Base-by-base conservation (phyloP, 2,797 vertebrate species). In the Pangasius krempfi region DNA sequence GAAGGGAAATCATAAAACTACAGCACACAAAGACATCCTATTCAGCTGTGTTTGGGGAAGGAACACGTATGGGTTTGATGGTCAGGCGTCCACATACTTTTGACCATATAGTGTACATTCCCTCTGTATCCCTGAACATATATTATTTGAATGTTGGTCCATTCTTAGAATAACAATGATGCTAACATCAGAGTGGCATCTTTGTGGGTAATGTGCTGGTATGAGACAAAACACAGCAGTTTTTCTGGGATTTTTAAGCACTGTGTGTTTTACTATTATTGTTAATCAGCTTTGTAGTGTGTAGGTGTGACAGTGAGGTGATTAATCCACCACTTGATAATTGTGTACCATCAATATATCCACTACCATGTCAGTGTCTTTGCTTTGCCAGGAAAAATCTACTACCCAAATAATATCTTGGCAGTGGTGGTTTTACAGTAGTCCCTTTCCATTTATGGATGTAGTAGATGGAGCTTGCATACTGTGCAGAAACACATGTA, bases 321-420 rank as follows among this genome's bases (percentile, higher is more conserved):
- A 83, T 13, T 83, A 64, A 83, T 64, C 37, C 58, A 62, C 58
- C 33, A 16, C 12, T 44, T n/a, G 56, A 18, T n/a, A n/a, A 83
- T 47, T 62, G 80, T 81, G 4, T 44, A 83, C 37, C 80, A 82
- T 13, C 54, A 40, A 25, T 44, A 60, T 14, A 60, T 33, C 22
- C 37, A 64, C 10, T 80, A 58, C 18, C 18, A 22, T 58, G 47
- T 64, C 81, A n/a, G 1, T n/a, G 60, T 64, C 58, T 64, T 47
- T 64, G 27, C 81, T 66, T 66, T 83, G 60, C 81, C 60, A 66
- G 81, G 81, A 83, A 83, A 83, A 30, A 83, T 66, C 27, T 47
- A 64, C 37, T 44, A 47, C 58, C 33, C 56, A 64, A 83, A 62
- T 64, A 64, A 64, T 64, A 64, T 50, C 82, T 84, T 84, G 82